These are phyloP conservation scores for Esox masquinongy DNA, from an alignment of 2,797 vertebrate genomes.

Conservation along the genomic window DNA sequence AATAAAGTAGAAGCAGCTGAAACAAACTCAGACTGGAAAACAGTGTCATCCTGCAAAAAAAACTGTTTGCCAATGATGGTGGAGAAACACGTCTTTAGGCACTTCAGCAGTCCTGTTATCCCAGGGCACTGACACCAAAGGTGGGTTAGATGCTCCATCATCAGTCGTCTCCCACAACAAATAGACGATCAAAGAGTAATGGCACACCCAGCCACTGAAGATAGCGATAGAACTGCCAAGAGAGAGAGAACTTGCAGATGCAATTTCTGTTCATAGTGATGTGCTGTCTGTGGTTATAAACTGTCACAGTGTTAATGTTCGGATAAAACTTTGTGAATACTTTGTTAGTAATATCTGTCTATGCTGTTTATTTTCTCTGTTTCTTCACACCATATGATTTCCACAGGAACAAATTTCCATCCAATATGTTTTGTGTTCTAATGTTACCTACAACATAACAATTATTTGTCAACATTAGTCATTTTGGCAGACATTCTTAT, in stretches of 20 bases:
- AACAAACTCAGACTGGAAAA: constrained; percentile 20
- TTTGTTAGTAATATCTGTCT: background rate
- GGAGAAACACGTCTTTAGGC: constrained; percentile 17
- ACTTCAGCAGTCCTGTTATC: constrained; percentile 29
- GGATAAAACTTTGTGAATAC: background rate
- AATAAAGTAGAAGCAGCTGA: constrained; percentile 5
- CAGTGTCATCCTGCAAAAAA: constrained; percentile 34
- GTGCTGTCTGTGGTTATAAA: background rate
- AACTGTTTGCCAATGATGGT: constrained; percentile 29
- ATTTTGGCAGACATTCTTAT: too few species aligned
- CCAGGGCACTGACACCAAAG: constrained; percentile 21
- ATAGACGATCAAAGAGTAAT: background rate
- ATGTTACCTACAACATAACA: background rate
- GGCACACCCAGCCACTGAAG: background rate
- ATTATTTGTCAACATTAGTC: too few species aligned
- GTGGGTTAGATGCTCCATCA: background rate
- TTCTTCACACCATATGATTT: too few species aligned
- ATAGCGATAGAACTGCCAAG: background rate
- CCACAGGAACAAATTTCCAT: background rate
- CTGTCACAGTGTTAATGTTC: background rate
- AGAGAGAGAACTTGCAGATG: background rate
- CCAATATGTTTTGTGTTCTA: background rate
- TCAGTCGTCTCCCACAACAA: background rate
- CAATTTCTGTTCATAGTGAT: background rate
- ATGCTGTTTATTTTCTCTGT: background rate